Evolutionary conservation across 1,140 invertebrate species (phyloP).

Genomic region (Paramacrobiotus metropolitanus): DNA sequence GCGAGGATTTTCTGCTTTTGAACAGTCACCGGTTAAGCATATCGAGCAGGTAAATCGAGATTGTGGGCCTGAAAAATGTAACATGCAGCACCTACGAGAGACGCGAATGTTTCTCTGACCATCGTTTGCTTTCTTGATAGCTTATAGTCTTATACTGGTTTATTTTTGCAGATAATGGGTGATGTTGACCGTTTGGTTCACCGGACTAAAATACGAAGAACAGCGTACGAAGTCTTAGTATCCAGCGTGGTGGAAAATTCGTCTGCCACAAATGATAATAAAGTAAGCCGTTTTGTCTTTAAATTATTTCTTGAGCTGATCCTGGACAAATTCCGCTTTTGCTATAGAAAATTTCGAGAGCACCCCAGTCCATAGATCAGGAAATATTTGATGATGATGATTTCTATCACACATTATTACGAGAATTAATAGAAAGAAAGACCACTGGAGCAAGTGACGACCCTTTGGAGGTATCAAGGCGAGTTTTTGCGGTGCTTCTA

Average conservation of each 20-base stretch:
- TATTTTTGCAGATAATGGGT: conserved; percentile 31
- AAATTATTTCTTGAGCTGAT: too few species aligned
- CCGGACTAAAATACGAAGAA: conserved; percentile 53
- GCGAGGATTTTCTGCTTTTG: conserved; percentile 36
- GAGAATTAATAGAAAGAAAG: conserved; percentile 76
- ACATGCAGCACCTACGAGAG: too few species aligned
- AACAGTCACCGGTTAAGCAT: conserved; percentile 53
- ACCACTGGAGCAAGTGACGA: conserved; percentile 50
- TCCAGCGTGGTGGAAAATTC: conserved; percentile 21
- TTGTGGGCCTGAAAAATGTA: conserved; percentile 1
- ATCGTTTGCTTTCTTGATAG: not conserved
- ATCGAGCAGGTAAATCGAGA: conserved; percentile 39
- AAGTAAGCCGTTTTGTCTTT: not conserved
- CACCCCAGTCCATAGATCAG: too few species aligned
- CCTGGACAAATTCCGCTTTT: too few species aligned
- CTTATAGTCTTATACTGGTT: conserved; percentile 6
- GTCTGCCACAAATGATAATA: conserved; percentile 1
- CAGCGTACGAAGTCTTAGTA: conserved; percentile 45
- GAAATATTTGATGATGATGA: conserved; percentile 92
- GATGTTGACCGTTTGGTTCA: conserved; percentile 49
- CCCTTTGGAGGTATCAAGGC: conserved; percentile 31
- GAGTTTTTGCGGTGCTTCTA: conserved; percentile 4
- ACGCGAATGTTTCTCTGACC: too few species aligned
- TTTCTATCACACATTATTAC: conserved; percentile 75
- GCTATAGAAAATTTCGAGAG: too few species aligned